phyloP scores from a whole-genome alignment of 2,797 vertebrate species.

The Rachycentron canadum region DNA sequence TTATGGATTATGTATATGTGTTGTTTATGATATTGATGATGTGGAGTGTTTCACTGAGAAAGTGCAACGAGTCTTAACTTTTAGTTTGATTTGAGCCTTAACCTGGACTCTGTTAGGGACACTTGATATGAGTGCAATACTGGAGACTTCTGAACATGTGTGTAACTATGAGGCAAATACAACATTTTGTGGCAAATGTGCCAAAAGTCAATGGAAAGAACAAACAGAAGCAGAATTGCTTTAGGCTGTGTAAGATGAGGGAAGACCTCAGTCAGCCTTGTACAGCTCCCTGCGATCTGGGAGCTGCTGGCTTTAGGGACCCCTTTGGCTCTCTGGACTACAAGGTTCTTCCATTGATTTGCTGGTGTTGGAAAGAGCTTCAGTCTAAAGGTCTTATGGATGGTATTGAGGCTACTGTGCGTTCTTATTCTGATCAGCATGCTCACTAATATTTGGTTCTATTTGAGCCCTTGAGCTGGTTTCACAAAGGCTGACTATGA shows the following conservation, averaged over 20 bases:
- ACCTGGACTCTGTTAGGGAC: background rate
- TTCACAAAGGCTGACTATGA: no score
- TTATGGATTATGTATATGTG: conserved; percentile 18
- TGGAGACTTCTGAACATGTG: background rate
- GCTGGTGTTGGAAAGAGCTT: conserved; percentile 8
- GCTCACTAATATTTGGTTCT: conserved; percentile 1
- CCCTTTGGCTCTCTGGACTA: conserved; percentile 10
- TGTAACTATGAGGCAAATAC: background rate
- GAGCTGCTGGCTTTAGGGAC: conserved; percentile 2
- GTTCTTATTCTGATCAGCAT: conserved; percentile 8
- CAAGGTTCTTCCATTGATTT: conserved; percentile 30
- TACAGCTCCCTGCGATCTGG: conserved; percentile 15
- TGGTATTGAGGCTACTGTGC: background rate
- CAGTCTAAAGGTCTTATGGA: conserved; percentile 4
- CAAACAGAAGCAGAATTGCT: background rate
- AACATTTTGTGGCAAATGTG: background rate
- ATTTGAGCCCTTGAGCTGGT: background rate
- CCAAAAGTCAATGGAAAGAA: conserved; percentile 13
- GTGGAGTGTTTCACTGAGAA: background rate
- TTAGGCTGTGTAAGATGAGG: background rate
- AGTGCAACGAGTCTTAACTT: background rate
- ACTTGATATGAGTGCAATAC: background rate
- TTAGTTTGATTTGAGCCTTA: no score
- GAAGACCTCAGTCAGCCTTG: conserved; percentile 8
- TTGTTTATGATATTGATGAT: conserved; percentile 10